These are phyloP conservation scores for Morpho deidamia DNA, from an alignment of 2,888 invertebrate genomes.

Conservation along the genomic window DNA sequence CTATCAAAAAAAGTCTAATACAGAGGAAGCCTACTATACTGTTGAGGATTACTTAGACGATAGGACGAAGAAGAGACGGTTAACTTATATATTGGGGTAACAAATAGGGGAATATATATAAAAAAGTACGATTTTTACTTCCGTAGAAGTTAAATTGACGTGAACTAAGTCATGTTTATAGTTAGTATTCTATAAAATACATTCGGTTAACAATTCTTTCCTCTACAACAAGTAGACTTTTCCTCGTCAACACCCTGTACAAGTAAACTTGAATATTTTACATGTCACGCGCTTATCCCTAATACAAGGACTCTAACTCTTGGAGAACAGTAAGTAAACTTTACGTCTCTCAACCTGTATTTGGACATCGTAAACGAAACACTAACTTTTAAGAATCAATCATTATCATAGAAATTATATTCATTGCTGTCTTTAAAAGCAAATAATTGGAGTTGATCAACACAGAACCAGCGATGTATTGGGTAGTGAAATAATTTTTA, in stretches of 20 bases:
- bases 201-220: no score
- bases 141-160: no score
- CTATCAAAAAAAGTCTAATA: no score
- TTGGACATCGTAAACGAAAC: neutral
- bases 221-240: neutral
- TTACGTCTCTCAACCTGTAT: conserved; percentile 2
- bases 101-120: no score
- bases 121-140: no score
- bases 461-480: conserved; percentile 9
- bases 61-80: no score
- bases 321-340: conserved; percentile 18
- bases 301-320: conserved; percentile 17
- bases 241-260: conserved; percentile 8
- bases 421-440: conserved; percentile 4
- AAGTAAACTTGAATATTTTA: conserved; percentile 19
- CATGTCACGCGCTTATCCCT: conserved; percentile 16
- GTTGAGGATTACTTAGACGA: no score
- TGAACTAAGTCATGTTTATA: no score
- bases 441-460: no score
- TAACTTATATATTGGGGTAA: no score
- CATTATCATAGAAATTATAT: neutral
- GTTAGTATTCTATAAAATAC: no score
- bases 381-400: neutral
- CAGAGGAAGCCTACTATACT: no score
- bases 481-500: neutral